phyloP scores from a whole-genome alignment of 2,113 vertebrate species.

The Dryoscopus gambensis region DNA sequence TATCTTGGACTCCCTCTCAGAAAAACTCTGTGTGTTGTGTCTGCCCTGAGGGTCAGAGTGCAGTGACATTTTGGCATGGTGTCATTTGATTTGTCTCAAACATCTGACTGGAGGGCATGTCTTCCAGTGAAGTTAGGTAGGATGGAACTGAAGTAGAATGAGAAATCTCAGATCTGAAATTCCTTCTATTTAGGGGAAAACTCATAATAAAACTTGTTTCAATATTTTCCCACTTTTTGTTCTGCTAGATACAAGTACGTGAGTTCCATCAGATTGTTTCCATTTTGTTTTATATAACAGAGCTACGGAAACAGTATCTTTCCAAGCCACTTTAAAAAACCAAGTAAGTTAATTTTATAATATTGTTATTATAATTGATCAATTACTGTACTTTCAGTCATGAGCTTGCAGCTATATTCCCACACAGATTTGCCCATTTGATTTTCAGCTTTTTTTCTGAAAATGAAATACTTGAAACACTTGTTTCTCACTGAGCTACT shows the following conservation, averaged over 20 bases:
- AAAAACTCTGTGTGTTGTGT: accelerated
- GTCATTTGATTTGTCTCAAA: neutral
- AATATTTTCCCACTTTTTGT: neutral
- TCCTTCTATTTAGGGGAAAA: neutral
- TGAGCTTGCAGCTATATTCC: neutral
- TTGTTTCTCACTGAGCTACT: neutral
- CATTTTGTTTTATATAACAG: neutral
- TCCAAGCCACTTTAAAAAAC: neutral
- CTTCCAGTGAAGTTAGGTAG: neutral
- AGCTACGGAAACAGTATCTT: neutral
- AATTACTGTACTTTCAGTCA: neutral
- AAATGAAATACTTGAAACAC: neutral
- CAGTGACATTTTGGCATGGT: neutral
- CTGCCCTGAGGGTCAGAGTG: neutral
- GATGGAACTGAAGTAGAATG: neutral
- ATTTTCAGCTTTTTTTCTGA: neutral
- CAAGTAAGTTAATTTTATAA: neutral
- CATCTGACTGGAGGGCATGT: neutral
- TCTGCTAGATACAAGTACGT: neutral
- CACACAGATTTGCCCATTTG: neutral
- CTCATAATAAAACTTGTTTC: neutral
- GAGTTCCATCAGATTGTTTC: neutral
- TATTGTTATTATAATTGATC: neutral
- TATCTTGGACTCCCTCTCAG: too few species aligned
- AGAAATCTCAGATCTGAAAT: neutral